Base-by-base conservation (phyloP, 1,140 invertebrate species). In the Laodelphax striatellus region DNA sequence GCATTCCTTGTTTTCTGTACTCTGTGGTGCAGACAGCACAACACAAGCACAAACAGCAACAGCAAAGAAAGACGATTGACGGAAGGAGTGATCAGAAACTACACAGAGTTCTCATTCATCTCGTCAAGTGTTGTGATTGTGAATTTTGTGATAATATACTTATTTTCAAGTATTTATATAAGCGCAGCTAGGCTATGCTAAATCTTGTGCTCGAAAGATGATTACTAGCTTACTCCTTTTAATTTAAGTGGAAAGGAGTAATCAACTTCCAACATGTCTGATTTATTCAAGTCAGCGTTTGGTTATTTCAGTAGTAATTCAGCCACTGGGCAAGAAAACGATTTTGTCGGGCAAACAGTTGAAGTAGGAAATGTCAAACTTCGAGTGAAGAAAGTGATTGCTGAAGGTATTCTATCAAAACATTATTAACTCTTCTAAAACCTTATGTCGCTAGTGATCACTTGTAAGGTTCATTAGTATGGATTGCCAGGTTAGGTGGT, bases 301-400 rank as follows among this genome's bases (percentile, higher is more conserved):
- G 88, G 87, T 63, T 90, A 89, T 72, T 87, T 92, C 70, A 86
- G 84, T 71, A 82, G 80, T 66, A 77, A 71, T 69, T 73, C 70
- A 67, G 76, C 69, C 67, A 76, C 70, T 71, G 78, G 79, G 65
- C 75, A 75, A 70, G 85, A 89, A 67, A 92, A 92, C 78, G 89
- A 92, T 73, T 94, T 93, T 75, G 87, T 96, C 61, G 93, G 93
- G 34, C 90, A 94, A 77, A 78, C 82, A 66, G 81, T 97, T 52
- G 92, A 96, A 77, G 83, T 97, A 65, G 90, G 85, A 65, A 87
- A 86, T 71, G 86, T 92, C 70, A 94, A 91, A 78, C 76, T 96
- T 60, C 80, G 88, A 72, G 88, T 95, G 52, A 92, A 87, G 74
- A 85, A 84, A 77, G 85, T 95, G 67, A 90, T 96, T 65, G 93